phyloP scores from a whole-genome alignment of 2,888 invertebrate species.

The Dolomedes plantarius region DNA sequence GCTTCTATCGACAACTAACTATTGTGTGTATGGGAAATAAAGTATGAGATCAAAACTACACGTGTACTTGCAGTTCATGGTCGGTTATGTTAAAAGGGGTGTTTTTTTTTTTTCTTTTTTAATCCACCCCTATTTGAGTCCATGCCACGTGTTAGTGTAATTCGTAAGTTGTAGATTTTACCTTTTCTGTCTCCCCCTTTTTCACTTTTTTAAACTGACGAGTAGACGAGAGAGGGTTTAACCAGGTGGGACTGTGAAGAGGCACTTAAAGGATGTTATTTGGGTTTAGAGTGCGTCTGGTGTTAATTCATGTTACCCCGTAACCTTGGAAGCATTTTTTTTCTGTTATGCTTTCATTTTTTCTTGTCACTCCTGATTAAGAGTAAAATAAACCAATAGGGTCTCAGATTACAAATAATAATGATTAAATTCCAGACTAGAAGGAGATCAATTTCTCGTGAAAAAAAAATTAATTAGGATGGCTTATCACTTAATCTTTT shows the following conservation, averaged over 20 bases:
- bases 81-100: slow-evolving; percentile 33
- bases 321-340: background rate
- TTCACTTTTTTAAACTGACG: background rate
- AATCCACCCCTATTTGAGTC: slow-evolving; percentile 46
- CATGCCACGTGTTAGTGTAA: slow-evolving; percentile 44
- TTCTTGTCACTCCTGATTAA: background rate
- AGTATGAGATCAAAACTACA: background rate
- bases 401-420: too few species aligned
- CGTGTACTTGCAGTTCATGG: slow-evolving; percentile 40
- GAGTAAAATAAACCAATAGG: too few species aligned
- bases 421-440: too few species aligned
- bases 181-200: background rate
- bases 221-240: background rate
- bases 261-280: background rate
- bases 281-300: background rate
- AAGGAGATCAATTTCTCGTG: too few species aligned
- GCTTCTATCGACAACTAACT: too few species aligned
- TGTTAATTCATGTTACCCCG: slow-evolving; percentile 1
- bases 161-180: slow-evolving; percentile 2
- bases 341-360: background rate
- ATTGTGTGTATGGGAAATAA: too few species aligned
- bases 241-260: slow-evolving; percentile 13
- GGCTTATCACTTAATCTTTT: too few species aligned
- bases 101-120: slow-evolving; percentile 12
- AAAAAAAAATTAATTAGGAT: too few species aligned